Evolutionary conservation across 2,888 invertebrate species (phyloP).

Genomic region (Atethmia centrago): DNA sequence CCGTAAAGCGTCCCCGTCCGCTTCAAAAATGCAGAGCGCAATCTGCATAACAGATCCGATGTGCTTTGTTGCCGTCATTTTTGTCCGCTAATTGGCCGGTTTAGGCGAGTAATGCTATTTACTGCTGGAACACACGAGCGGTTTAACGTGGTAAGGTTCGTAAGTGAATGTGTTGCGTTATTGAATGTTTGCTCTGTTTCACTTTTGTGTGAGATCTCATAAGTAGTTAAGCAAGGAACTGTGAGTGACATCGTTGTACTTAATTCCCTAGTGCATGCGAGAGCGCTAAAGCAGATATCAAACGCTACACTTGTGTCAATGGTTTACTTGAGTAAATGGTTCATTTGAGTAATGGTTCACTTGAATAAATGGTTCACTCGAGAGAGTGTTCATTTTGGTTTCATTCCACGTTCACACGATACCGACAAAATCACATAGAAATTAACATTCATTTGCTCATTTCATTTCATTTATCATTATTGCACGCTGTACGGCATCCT

Average conservation of each 20-base stretch:
- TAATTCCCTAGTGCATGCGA: neutral
- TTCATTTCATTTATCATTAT: neutral
- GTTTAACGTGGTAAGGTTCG: conserved; percentile 12
- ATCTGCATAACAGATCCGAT: conserved; percentile 76
- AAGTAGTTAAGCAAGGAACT: neutral
- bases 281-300: neutral
- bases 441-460: neutral
- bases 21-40: conserved; percentile 75
- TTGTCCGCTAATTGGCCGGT: conserved; percentile 69
- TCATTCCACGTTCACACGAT: neutral
- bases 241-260: neutral
- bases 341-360: too few species aligned
- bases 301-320: neutral
- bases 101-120: conserved; percentile 58
- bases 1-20: conserved; percentile 45
- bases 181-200: conserved; percentile 13
- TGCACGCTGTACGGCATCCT: too few species aligned
- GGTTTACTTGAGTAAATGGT: too few species aligned
- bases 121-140: conserved; percentile 58
- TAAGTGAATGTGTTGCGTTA: conserved; percentile 8
- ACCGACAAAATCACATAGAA: neutral
- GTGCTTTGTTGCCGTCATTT: conserved; percentile 71
- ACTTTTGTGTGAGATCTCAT: neutral
- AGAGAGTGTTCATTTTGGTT: neutral
- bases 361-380: neutral